phyloP scores from a whole-genome alignment of 2,113 vertebrate genomes.

The Passer montanus region DNA sequence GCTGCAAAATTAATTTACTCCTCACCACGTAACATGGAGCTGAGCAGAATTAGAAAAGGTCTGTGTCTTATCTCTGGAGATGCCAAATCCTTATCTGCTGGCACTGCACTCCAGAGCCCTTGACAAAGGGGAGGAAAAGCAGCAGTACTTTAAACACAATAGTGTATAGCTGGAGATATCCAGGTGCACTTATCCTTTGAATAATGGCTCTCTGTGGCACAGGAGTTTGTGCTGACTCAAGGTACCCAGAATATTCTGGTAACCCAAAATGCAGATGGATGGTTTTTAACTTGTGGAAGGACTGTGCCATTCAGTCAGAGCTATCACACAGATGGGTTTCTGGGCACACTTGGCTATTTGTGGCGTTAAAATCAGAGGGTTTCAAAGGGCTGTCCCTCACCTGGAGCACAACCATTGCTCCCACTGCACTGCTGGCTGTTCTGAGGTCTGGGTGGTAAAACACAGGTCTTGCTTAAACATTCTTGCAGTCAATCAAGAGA shows the following conservation, averaged over 20 bases:
- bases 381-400: neutral
- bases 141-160: neutral
- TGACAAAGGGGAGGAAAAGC: neutral
- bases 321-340: neutral
- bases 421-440: neutral
- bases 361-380: neutral
- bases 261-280: accelerated
- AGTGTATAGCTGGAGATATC: neutral
- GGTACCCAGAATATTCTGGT: neutral
- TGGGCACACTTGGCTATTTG: neutral
- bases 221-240: neutral
- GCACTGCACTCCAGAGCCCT: neutral
- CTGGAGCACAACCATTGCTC: neutral
- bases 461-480: neutral
- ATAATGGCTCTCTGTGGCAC: neutral
- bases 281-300: neutral
- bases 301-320: neutral
- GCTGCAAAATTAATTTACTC: constrained; percentile 15
- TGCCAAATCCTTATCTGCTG: neutral
- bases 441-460: neutral
- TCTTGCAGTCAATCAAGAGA: neutral
- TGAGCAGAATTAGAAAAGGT: neutral
- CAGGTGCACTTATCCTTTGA: neutral
- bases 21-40: neutral
- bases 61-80: neutral